phyloP scores from a whole-genome alignment of 2,797 vertebrate genomes.

The Melopsittacus undulatus region DNA sequence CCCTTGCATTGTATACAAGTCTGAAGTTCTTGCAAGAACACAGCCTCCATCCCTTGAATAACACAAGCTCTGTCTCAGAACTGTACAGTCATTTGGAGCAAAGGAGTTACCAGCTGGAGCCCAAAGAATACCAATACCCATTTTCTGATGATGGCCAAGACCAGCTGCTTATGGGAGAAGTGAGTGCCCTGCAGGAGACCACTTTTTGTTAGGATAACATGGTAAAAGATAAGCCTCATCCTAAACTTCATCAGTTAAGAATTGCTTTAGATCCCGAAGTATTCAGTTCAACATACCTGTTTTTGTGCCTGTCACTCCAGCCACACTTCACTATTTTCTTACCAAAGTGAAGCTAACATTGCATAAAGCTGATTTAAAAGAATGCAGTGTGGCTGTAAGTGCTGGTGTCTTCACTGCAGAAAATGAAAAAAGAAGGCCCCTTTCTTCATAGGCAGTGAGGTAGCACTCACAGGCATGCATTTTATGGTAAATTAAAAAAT shows the following conservation, averaged over 20 bases:
- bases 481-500: neutral
- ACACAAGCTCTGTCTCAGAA: neutral
- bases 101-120: neutral
- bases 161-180: neutral
- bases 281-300: neutral
- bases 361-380: neutral
- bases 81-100: neutral
- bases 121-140: neutral
- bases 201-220: neutral
- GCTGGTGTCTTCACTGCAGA: neutral
- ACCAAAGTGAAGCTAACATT: neutral
- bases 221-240: neutral
- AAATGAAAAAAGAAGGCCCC: accelerated
- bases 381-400: neutral
- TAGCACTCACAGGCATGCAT: neutral
- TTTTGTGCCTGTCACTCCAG: neutral
- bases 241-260: neutral
- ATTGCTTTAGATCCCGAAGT: neutral
- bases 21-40: neutral
- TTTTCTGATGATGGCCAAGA: neutral
- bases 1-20: neutral
- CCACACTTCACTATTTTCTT: neutral
- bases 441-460: neutral
- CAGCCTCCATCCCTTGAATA: neutral
- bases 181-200: neutral